Evolutionary conservation across 2,888 invertebrate species (phyloP).

Genomic region (Eupithecia vulgata): DNA sequence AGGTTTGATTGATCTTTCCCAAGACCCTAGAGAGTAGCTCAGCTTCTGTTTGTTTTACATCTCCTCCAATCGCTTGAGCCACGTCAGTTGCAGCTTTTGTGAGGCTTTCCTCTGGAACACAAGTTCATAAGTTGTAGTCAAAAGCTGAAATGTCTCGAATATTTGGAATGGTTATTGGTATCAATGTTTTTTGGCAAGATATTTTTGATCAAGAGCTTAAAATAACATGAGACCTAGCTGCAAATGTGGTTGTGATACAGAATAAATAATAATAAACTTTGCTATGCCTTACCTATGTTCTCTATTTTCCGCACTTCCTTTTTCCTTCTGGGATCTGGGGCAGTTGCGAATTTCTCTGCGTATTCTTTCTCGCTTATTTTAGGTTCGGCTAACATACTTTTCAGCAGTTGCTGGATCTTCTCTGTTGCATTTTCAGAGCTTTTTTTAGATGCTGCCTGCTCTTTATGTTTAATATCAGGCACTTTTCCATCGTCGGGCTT

Average conservation of each 20-base stretch:
- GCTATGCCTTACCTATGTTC: slow-evolving; percentile 65
- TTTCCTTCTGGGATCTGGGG: slow-evolving; percentile 61
- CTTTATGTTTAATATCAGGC: slow-evolving; percentile 51
- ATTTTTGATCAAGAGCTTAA: too few relatives aligned
- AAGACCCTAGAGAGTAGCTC: slow-evolving; percentile 89
- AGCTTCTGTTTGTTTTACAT: slow-evolving; percentile 87
- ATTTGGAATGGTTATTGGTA: background rate
- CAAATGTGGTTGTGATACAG: background rate
- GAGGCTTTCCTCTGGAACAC: slow-evolving; percentile 70
- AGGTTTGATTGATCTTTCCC: slow-evolving; percentile 78
- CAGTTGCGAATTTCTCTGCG: slow-evolving; percentile 66
- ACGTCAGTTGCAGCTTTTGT: slow-evolving; percentile 88
- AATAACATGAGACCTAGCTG: background rate
- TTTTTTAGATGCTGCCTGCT: slow-evolving; percentile 49
- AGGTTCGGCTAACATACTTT: slow-evolving; percentile 72
- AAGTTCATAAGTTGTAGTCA: background rate
- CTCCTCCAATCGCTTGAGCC: slow-evolving; percentile 87
- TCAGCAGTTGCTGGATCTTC: slow-evolving; percentile 74
- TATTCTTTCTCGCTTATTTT: slow-evolving; percentile 71
- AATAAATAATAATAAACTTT: background rate
- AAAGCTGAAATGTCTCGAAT: background rate
- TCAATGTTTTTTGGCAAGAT: too few relatives aligned
- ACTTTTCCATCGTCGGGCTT: slow-evolving; percentile 66
- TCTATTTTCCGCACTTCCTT: slow-evolving; percentile 67
- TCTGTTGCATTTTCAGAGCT: slow-evolving; percentile 60